Base-by-base conservation (phyloP, 2,113 vertebrate genomes). In the Nothobranchius kuhntae region DNA sequence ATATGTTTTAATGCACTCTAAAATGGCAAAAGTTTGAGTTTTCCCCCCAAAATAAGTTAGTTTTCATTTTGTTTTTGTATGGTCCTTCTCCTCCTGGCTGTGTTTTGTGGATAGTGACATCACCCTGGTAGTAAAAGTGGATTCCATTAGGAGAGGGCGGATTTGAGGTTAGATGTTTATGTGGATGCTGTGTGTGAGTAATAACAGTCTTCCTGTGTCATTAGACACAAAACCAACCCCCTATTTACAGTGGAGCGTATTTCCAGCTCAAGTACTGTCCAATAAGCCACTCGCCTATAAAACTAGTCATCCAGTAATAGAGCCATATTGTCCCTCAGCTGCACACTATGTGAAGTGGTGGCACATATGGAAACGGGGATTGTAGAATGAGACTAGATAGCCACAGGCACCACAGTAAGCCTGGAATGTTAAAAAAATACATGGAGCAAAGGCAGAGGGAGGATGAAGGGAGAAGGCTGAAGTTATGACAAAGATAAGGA, bases 401-500 rank as follows among this genome's bases (percentile, higher is more conserved):
- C 84, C 81, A 64, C 84, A 83, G 79, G 78, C 86, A 69, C 77
- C 80, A 56, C 53, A 68, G 61, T 79, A 3, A 3, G 73, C 47
- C 78, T 73, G 80, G 75, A 88, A 87, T 81, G 73, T 77, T 75
- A 75, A 86, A 72, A 82, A 79, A 82, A 83, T 86, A 87, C 63
- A 71, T 67, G 61, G 63, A 40, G 61, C 9, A 15, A 24, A 65
- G 51, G 14, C 65, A 17, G 67, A 46, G 42, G 50, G 62, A 9
- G 54, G 50, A 47, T 59, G 52, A 55, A 59, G 63, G 47, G 53
- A 62, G 62, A 61, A 61, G 58, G 64, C 64, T 83, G 75, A 85
- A 87, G 81, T 86, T 80, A 78, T 89, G 86, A 82, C 84, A 78
- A 80, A 85, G 82, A 86, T 86, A 88, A 85, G 71, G 77, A 73